These are phyloP conservation scores for Chiroxiphia lanceolata DNA, from an alignment of 2,797 vertebrate genomes.

Conservation along the genomic window DNA sequence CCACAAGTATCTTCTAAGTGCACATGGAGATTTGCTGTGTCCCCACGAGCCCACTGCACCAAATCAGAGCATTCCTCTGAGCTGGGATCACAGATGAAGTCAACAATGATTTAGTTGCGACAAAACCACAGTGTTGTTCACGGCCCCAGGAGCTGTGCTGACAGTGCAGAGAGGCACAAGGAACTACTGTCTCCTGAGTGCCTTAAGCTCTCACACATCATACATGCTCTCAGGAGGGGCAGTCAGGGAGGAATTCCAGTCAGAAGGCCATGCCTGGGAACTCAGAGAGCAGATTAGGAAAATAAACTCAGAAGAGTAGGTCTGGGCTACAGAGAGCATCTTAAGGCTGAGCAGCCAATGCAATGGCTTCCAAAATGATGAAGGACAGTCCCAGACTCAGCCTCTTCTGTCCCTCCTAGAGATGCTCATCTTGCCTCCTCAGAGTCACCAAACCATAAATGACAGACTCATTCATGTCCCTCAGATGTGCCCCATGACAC, in stretches of 20 bases:
- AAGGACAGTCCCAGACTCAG: background rate
- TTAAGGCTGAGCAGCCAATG: background rate
- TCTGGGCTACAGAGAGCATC: background rate
- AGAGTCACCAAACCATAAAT: background rate
- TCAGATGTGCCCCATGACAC: background rate
- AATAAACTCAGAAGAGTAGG: background rate
- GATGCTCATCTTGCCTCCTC: background rate
- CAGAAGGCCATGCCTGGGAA: background rate
- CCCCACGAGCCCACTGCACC: background rate
- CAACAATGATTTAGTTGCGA: background rate
- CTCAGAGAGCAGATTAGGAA: background rate
- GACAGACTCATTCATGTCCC: background rate
- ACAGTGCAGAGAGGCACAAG: conserved; percentile 34
- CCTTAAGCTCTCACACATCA: background rate
- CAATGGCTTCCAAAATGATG: background rate
- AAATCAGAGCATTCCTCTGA: conserved; percentile 13
- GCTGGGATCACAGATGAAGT: conserved; percentile 17
- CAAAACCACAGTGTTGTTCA: conserved; percentile 29
- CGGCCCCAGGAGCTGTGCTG: background rate
- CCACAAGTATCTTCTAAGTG: conserved; percentile 7
- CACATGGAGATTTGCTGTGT: background rate
- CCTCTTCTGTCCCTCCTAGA: background rate
- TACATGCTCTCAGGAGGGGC: background rate
- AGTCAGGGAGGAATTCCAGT: background rate
- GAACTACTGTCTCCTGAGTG: background rate